A percentile compares a stretch with the other conserved stretches of the same genome.
phyloP scores from a whole-genome alignment of 2,888 invertebrate genomes.

The Salticus scenicus region DNA sequence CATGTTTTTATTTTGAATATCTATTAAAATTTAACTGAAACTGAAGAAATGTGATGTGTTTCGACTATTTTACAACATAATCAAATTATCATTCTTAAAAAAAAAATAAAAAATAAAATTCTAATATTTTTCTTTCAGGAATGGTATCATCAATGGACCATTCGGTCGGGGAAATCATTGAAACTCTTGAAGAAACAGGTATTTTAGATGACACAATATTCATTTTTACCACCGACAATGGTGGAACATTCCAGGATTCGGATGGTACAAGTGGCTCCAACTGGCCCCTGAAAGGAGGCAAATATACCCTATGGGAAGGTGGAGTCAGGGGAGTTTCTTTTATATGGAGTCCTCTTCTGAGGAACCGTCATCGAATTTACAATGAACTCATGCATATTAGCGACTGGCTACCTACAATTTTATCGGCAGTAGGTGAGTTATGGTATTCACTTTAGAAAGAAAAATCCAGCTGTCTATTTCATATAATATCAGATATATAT shows the following conservation, averaged over 20 bases:
- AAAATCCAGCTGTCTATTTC: too few relatives aligned
- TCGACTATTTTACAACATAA: too few relatives aligned
- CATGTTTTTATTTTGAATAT: too few relatives aligned
- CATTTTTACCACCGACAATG: constrained; percentile 91
- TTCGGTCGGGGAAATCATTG: constrained; percentile 86
- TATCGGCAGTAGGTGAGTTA: constrained; percentile 81
- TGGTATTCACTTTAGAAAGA: background rate
- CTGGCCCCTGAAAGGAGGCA: constrained; percentile 78
- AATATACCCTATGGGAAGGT: constrained; percentile 90
- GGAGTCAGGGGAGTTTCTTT: constrained; percentile 88
- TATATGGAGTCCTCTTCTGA: constrained; percentile 84
- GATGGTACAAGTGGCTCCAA: constrained; percentile 79
- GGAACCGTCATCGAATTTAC: constrained; percentile 78
- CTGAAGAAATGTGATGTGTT: too few relatives aligned
- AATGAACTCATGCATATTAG: constrained; percentile 84
- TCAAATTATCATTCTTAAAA: too few relatives aligned
- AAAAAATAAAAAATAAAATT: too few relatives aligned
- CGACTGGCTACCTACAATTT: constrained; percentile 93
- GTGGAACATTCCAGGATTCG: constrained; percentile 82
- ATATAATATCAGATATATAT: too few relatives aligned
- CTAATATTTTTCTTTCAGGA: constrained; percentile 79
- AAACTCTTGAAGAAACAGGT: constrained; percentile 81
- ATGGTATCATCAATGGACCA: constrained; percentile 90
- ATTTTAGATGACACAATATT: constrained; percentile 89
- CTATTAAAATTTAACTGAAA: too few relatives aligned